Evolutionary conservation across 64 coral and sea anemone species (phyloP).

Genomic region (Dendrophyllia cribrosa): DNA sequence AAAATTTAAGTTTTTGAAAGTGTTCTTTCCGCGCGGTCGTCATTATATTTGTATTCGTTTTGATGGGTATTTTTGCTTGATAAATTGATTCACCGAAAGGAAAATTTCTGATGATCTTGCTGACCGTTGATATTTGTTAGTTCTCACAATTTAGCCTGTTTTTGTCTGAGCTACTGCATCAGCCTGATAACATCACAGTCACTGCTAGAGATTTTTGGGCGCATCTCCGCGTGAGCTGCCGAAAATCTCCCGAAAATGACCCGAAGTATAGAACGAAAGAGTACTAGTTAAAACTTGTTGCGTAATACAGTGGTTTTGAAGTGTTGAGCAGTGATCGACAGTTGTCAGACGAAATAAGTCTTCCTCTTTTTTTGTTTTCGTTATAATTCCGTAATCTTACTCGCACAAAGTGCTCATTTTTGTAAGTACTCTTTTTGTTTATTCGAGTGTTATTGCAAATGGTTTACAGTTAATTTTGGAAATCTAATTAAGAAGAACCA

Average conservation of each 20-base stretch:
- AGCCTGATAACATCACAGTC: no score
- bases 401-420: neutral
- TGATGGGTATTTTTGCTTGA: no score
- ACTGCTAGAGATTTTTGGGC: no score
- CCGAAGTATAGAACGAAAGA: neutral
- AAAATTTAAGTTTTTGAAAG: no score
- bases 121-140: no score
- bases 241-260: neutral
- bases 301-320: neutral
- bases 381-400: neutral
- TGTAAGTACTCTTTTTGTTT: slow-evolving; percentile 12
- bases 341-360: neutral
- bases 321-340: neutral
- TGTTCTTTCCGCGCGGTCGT: no score
- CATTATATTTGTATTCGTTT: no score
- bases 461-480: neutral
- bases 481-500: neutral
- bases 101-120: no score
- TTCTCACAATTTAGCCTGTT: no score
- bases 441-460: neutral
- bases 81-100: no score
- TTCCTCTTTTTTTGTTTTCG: neutral
- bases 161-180: no score
- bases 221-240: no score
- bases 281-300: neutral